Evolutionary conservation across 2,888 invertebrate species (phyloP), one percentile per base, ranked within the genome.

Genomic region (Eledone cirrhosa): DNA sequence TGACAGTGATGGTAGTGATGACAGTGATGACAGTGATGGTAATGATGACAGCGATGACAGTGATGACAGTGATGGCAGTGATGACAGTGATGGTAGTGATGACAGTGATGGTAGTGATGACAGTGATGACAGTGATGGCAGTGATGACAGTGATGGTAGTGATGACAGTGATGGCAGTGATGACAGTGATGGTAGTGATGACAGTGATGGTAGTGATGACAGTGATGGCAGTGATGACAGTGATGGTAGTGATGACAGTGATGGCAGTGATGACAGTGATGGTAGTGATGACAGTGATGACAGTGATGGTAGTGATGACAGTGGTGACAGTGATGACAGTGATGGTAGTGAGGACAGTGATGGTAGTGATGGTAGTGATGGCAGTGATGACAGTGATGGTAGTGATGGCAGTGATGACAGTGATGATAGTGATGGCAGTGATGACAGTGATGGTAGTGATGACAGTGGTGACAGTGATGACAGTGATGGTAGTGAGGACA

Each of bases 261-360:
- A 19, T n/a, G 72, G 27, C 27, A 24, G 19, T 69, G 27, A 24
- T 24, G 24, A 24, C 24, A 69, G 72, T 69, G 27, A 24, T 19
- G 72, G 27, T 16, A 24, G 19, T 19, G 72, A 16, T 69, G 72
- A 69, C 27, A 69, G 72, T 69, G 72, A 19, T 69, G 72, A 24
- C 27, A 69, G 72, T 69, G 72, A 19, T 69, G 72, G 24, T 24
- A 69, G 72, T 69, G 72, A 24, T 69, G 72, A 69, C 27, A 69
- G 72, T 24, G 72, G 72, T 69, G 72, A 24, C 27, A 24, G 72
- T n/a, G n/a, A n/a, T n/a, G n/a, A n/a, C n/a, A n/a, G n/a, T n/a
- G n/a, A n/a, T n/a, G n/a, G n/a, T n/a, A n/a, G n/a, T n/a, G n/a
- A n/a, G n/a, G n/a, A n/a, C n/a, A n/a, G n/a, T n/a, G n/a, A n/a